Conservation (phyloP, 1,140 invertebrate genomes). For the Bradynema listronoti region DNA sequence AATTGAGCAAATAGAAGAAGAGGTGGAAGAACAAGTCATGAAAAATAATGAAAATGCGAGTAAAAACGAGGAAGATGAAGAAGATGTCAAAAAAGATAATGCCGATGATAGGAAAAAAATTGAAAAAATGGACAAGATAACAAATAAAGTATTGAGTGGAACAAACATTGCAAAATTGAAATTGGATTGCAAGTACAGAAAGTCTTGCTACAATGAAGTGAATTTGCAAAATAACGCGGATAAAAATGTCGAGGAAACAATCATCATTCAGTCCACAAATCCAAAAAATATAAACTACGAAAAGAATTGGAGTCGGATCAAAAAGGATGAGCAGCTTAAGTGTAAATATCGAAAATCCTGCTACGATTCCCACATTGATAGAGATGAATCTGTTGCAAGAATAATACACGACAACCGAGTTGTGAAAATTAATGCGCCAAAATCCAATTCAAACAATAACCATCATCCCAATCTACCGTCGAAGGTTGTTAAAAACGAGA, state of each 20-base stretch:
- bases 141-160: not conserved
- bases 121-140: not conserved
- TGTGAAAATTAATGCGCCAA: too few relatives aligned
- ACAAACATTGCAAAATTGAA: not conserved
- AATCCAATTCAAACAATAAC: too few relatives aligned
- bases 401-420: too few relatives aligned
- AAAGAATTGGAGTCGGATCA: not conserved
- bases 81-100: not conserved
- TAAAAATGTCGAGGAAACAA: too few relatives aligned
- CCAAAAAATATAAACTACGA: too few relatives aligned
- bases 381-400: too few relatives aligned
- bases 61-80: not conserved
- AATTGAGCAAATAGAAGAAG: conserved; percentile 3
- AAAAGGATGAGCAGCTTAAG: not conserved
- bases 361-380: too few relatives aligned
- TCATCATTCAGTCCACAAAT: too few relatives aligned
- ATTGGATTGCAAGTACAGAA: conserved; percentile 8
- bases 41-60: not conserved
- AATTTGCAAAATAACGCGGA: too few relatives aligned
- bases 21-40: conserved; percentile 4
- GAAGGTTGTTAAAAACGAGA: too few relatives aligned
- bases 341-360: conserved; percentile 26
- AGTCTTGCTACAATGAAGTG: conserved; percentile 15
- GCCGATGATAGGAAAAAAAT: not conserved
- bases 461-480: too few relatives aligned